Evolutionary conservation across 53 echinoderm and acorn worm species (phyloP).

Genomic region (Glandiceps talaboti): DNA sequence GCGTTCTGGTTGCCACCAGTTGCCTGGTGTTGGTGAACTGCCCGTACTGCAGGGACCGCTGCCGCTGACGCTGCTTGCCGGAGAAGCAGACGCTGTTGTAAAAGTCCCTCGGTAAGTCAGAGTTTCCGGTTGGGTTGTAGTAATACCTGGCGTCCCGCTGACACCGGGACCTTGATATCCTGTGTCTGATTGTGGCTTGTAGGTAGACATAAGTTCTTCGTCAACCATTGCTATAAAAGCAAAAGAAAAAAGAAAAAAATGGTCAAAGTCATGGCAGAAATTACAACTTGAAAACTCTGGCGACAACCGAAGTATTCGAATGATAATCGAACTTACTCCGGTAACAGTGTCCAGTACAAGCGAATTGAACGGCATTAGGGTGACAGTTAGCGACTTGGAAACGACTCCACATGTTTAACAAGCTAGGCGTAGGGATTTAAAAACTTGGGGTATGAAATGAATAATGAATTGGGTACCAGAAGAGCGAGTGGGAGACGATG

Average conservation of each 20-base stretch:
- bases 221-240: neutral
- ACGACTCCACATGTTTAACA: neutral
- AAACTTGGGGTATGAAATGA: neutral
- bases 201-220: neutral
- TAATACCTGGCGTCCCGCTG: neutral
- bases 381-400: neutral
- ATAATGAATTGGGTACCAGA: neutral
- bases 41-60: constrained; percentile 42
- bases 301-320: too few species aligned
- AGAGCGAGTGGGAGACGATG: neutral
- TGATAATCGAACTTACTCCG: neutral
- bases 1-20: constrained; percentile 47
- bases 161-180: neutral
- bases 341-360: neutral
- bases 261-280: neutral
- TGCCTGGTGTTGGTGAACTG: constrained; percentile 46
- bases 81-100: constrained; percentile 52
- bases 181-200: neutral
- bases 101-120: constrained; percentile 47
- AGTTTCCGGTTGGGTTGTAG: constrained; percentile 21
- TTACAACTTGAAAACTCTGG: too few species aligned
- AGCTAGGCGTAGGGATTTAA: too few species aligned
- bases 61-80: constrained; percentile 35
- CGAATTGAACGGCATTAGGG: neutral
- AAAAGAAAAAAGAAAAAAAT: neutral